A percentile compares a stretch with the other conserved stretches of the same genome.
Evolutionary conservation across 92 coral and sea anemone genomes (phyloP).

Genomic region (Parazoanthus swiftii): DNA sequence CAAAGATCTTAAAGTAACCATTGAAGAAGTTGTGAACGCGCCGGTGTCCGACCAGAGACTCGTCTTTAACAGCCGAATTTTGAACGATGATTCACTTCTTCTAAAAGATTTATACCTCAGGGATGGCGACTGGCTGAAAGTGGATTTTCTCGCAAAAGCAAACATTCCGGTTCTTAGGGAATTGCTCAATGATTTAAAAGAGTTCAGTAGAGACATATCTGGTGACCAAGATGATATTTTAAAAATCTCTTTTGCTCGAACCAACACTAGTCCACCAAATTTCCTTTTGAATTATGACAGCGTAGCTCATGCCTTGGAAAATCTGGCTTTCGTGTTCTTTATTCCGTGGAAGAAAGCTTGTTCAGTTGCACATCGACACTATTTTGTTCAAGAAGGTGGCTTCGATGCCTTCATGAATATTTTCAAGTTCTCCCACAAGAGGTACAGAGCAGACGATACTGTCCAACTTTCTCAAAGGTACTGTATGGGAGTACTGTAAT

Average conservation of each 20-base stretch:
- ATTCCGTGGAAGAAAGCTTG: conserved; percentile 78
- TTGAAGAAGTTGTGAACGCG: conserved; percentile 27
- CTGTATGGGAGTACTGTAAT: not conserved
- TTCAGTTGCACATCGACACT: conserved; percentile 78
- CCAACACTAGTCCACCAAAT: not conserved
- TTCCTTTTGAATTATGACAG: conserved; percentile 53
- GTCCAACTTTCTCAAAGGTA: conserved; percentile 22
- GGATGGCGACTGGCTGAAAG: conserved; percentile 36
- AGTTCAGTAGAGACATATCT: conserved; percentile 2
- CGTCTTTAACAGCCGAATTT: conserved; percentile 15
- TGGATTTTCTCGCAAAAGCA: conserved; percentile 42
- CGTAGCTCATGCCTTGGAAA: conserved; percentile 54
- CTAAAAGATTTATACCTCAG: conserved; percentile 32
- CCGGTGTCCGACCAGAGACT: conserved; percentile 37
- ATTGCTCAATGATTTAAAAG: conserved; percentile 14
- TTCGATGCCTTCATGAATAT: conserved; percentile 76
- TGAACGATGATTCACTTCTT: conserved; percentile 30
- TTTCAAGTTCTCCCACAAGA: conserved; percentile 54
- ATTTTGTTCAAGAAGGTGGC: conserved; percentile 84
- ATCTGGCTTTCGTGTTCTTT: conserved; percentile 69
- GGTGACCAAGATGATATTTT: conserved; percentile 33
- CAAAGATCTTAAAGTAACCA: conserved; percentile 14
- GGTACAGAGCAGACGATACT: conserved; percentile 39
- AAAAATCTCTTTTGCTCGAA: not conserved
- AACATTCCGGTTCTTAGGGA: conserved; percentile 34